Evolutionary conservation across 1,140 invertebrate species (phyloP).

Genomic region (Micrasema minimum): DNA sequence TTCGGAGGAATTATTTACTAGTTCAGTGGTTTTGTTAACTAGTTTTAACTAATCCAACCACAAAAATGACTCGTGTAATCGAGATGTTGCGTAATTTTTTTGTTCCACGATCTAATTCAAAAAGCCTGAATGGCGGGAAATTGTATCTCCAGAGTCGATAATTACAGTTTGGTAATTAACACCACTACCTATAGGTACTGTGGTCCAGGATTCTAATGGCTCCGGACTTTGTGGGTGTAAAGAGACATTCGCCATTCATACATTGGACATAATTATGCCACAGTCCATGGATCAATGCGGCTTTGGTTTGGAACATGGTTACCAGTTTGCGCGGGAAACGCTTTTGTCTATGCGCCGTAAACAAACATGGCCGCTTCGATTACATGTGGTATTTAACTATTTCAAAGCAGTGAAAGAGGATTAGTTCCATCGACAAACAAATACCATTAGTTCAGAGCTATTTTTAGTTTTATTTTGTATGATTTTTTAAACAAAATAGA

Average conservation of each 20-base stretch:
- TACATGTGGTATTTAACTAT: slow-evolving; percentile 43
- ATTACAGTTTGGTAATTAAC: slow-evolving; percentile 53
- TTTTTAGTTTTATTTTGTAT: no score
- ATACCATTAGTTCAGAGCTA: no score
- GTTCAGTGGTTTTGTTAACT: no score
- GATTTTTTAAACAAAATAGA: no score
- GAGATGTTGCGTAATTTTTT: no score
- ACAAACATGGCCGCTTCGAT: slow-evolving; percentile 42
- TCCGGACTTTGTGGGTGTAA: slow-evolving; percentile 16
- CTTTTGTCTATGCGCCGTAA: slow-evolving; percentile 31
- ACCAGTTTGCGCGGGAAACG: slow-evolving; percentile 17
- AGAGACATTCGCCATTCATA: slow-evolving; percentile 23
- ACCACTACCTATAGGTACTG: slow-evolving; percentile 14
- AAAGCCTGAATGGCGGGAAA: slow-evolving; percentile 16
- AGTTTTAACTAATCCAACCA: no score
- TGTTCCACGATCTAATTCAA: neutral
- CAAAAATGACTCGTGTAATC: no score
- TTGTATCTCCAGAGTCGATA: slow-evolving; percentile 33
- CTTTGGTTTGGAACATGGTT: slow-evolving; percentile 29
- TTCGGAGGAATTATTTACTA: no score
- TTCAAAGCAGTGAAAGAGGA: no score
- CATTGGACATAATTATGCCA: slow-evolving; percentile 31
- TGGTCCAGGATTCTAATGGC: slow-evolving; percentile 20
- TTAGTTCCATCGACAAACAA: no score
- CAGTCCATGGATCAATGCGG: slow-evolving; percentile 18